Base-by-base conservation (phyloP, 2,113 vertebrate species). In the Nipponia nippon region DNA sequence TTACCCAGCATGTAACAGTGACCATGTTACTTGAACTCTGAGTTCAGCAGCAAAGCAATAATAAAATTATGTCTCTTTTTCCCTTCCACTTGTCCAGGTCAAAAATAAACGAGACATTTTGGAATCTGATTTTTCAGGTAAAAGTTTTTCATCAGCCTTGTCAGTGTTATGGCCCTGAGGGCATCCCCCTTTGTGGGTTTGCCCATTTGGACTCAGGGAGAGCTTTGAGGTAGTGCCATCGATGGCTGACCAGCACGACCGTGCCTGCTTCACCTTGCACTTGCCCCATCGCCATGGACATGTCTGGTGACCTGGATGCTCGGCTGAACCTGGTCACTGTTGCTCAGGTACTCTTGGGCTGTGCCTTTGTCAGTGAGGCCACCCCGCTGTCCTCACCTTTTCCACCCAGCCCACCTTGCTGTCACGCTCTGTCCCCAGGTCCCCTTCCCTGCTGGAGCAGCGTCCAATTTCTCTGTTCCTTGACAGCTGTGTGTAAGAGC, bases 341-440 rank as follows among this genome's bases (percentile, higher is more conserved):
- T 85, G 27, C 59, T 58, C 25, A 4, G 58, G 11, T 62, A 14
- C 36, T 67, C 5, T 17, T 29, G 53, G 42, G 58, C 52, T 72
- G 22, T 66, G 20, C 30, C 52, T 88, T 59, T 29, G 29, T 14
- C 7, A 9, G 34, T 27, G n/a, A 55, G 53, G 49, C 32, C 65
- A 34, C 25, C 19, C 29, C 34, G 26, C 15, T 72, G 47, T 38
- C 73, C 73, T 71, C 73, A 44, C 22, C 52, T 49, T 44, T 81
- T 25, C 78, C 53, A 77, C 30, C 18, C 52, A 29, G 42, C 27
- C 20, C 47, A 9, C 30, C 36, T 67, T 8, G 1, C 44, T 83
- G 76, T 61, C 44, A 23, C 1, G 0, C 36, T 42, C 13, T 1
- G 8, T 30, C 70, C 30, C 34, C 6, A 2, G 17, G 36, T 85